Conservation (phyloP, 2,797 vertebrate genomes). For the Arnoldichthys spilopterus region DNA sequence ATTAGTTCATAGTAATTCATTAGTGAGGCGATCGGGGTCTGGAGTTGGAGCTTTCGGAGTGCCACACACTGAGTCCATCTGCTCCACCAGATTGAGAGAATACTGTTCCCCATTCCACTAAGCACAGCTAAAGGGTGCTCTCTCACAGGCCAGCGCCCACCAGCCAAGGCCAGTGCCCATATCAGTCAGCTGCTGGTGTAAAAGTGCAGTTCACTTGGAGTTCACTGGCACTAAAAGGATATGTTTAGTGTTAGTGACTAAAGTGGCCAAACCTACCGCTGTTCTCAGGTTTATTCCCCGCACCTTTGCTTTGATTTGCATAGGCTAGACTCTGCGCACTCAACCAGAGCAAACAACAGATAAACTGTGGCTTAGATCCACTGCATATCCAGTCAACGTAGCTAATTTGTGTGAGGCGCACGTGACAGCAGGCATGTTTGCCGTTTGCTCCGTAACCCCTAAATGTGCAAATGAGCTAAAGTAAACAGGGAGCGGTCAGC, state of each 20-base stretch:
- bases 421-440: neutral
- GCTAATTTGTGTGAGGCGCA: neutral
- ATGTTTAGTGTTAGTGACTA: constrained; percentile 10
- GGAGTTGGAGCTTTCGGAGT: constrained; percentile 66
- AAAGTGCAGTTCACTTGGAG: constrained; percentile 12
- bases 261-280: neutral
- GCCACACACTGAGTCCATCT: constrained; percentile 79
- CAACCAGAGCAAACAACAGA: neutral
- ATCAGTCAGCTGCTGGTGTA: constrained; percentile 16
- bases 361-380: neutral
- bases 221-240: constrained; percentile 20
- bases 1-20: constrained; percentile 80
- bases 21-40: constrained; percentile 76
- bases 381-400: neutral
- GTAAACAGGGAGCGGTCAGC: constrained; percentile 35
- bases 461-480: constrained; percentile 37
- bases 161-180: neutral
- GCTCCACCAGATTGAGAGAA: constrained; percentile 76
- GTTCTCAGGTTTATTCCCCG: neutral
- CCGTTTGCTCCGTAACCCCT: constrained; percentile 2
- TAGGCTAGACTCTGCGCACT: neutral
- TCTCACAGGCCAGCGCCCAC: constrained; percentile 32
- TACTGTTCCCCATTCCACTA: constrained; percentile 66
- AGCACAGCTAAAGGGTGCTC: constrained; percentile 65
- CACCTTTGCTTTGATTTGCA: neutral